Evolutionary conservation across 2,113 vertebrate species (phyloP).

Genomic region (Dipodomys merriami): DNA sequence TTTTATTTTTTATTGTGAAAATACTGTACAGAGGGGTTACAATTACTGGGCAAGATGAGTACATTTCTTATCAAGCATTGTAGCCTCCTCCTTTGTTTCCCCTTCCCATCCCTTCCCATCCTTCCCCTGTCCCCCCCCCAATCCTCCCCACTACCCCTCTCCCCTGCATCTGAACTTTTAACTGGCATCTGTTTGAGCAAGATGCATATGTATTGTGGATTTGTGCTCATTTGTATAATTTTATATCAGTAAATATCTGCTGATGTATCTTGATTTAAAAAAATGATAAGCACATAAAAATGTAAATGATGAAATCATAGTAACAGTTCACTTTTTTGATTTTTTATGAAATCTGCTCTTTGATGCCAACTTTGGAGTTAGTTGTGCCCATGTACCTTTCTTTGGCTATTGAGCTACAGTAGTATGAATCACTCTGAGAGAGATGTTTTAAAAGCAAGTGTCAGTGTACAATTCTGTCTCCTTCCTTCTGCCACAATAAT

Average conservation of each 20-base stretch:
- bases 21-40: too few relatives aligned
- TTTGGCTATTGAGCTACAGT: background rate
- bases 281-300: background rate
- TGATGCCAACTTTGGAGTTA: background rate
- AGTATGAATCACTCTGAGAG: background rate
- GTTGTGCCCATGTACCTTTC: background rate
- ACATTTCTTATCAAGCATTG: too few relatives aligned
- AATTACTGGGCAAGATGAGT: too few relatives aligned
- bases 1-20: too few relatives aligned
- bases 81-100: too few relatives aligned
- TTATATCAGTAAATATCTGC: background rate
- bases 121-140: too few relatives aligned
- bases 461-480: background rate
- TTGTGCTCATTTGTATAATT: constrained; percentile 44
- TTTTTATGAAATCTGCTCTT: background rate
- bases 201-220: background rate
- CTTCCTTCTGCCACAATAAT: background rate
- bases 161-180: background rate
- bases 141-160: too few relatives aligned
- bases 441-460: background rate
- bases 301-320: background rate
- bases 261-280: background rate
- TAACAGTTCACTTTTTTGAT: background rate
- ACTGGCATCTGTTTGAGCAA: background rate
- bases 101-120: too few relatives aligned